Evolutionary conservation across 2,113 vertebrate species (phyloP).

Genomic region (Cottus gobio): DNA sequence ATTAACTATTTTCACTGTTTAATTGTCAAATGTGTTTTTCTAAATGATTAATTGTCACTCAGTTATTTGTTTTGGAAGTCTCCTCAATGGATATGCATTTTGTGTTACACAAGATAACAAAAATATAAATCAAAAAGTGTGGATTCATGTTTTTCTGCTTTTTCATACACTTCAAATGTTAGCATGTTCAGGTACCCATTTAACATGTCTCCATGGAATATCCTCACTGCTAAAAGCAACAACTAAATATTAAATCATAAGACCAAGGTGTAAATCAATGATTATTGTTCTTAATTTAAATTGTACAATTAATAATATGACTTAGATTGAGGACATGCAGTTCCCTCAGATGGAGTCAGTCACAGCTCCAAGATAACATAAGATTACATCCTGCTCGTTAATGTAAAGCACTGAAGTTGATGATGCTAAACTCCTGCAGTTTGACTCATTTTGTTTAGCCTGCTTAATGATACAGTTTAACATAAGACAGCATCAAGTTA

Average conservation of each 20-base stretch:
- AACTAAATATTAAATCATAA: not conserved
- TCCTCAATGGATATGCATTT: not conserved
- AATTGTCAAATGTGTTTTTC: slow-evolving; percentile 72
- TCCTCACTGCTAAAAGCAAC: not conserved
- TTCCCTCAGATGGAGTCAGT: slow-evolving; percentile 1
- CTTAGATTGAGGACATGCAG: not conserved
- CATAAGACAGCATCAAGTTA: not conserved
- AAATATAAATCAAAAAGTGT: too few species aligned
- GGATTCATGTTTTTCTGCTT: too few species aligned
- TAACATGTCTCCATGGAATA: not conserved
- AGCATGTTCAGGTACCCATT: too few species aligned
- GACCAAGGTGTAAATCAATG: not conserved
- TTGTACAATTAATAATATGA: not conserved
- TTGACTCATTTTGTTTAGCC: slow-evolving; percentile 15
- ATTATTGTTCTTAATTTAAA: not conserved
- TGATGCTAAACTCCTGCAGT: slow-evolving; percentile 3
- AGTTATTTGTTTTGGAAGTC: slow-evolving; percentile 27
- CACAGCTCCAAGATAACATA: slow-evolving; percentile 23
- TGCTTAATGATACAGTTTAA: not conserved
- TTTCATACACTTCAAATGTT: too few species aligned
- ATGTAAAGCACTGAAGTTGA: not conserved
- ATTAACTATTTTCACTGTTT: slow-evolving; percentile 70
- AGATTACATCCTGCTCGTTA: not conserved
- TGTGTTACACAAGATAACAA: slow-evolving; percentile 33
- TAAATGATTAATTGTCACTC: slow-evolving; percentile 54